Evolutionary conservation across 1,140 invertebrate species (phyloP).

Genomic region (Holcopasites calliopsidis): DNA sequence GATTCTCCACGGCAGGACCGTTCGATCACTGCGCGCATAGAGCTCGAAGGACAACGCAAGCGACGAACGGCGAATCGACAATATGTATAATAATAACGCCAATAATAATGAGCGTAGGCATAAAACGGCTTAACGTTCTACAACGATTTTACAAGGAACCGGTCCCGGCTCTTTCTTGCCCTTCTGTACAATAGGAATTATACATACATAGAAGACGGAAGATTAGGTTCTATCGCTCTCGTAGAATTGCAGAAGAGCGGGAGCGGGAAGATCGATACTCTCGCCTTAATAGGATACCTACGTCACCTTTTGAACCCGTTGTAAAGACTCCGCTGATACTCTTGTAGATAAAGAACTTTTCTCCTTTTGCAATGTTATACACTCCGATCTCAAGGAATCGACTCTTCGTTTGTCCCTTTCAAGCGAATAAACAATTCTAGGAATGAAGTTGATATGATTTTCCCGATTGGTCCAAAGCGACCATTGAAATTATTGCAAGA

Average conservation of each 20-base stretch:
- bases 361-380: too few relatives aligned
- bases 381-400: too few relatives aligned
- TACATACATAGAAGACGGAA: conserved; percentile 54
- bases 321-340: too few relatives aligned
- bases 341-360: too few relatives aligned
- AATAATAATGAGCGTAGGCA: conserved; percentile 52
- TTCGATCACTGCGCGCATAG: conserved; percentile 15
- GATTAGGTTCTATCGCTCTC: conserved; percentile 38
- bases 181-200: conserved; percentile 55
- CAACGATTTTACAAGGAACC: conserved; percentile 35
- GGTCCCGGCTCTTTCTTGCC: not conserved
- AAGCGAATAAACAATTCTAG: too few relatives aligned
- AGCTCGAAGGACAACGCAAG: not conserved
- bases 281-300: conserved; percentile 7
- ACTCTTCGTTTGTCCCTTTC: too few relatives aligned
- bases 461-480: not conserved
- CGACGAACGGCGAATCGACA: conserved; percentile 26
- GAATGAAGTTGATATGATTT: not conserved
- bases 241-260: not conserved
- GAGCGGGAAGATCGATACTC: conserved; percentile 17
- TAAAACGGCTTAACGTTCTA: conserved; percentile 49
- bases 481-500: not conserved
- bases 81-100: conserved; percentile 51
- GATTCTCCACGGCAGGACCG: not conserved
- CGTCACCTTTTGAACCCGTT: not conserved